Conservation (phyloP, 2,888 invertebrate species). For the Bruchidius siliquastri region DNA sequence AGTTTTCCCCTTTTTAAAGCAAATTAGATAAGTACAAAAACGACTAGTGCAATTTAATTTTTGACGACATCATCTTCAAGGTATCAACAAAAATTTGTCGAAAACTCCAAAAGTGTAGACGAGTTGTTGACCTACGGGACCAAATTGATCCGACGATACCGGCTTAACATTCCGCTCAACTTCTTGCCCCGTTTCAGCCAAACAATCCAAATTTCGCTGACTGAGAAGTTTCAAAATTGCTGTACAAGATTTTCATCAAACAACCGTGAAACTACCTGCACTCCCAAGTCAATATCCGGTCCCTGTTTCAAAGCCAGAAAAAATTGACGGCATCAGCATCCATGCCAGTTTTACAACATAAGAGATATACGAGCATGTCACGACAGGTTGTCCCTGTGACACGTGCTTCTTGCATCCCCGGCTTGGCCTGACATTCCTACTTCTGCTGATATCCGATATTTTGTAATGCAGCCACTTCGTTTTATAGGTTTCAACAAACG, state of each 20-base stretch:
- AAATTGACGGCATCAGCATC: background rate
- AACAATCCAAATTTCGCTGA: background rate
- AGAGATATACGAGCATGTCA: background rate
- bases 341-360: background rate
- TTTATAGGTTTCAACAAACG: background rate
- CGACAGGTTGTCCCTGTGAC: background rate
- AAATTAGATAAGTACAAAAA: no score
- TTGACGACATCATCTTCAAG: no score
- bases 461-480: background rate
- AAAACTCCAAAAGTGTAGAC: background rate
- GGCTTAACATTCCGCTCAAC: background rate
- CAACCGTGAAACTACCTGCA: background rate
- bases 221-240: background rate
- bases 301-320: background rate
- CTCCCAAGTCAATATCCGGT: background rate
- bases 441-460: background rate
- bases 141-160: background rate
- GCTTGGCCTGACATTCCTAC: background rate
- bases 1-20: no score
- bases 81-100: no score
- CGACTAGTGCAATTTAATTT: no score
- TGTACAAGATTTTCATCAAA: background rate
- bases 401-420: background rate
- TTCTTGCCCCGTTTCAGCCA: background rate
- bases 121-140: background rate